Conservation (phyloP, 2,113 vertebrate genomes). For the Propithecus coquereli region DNA sequence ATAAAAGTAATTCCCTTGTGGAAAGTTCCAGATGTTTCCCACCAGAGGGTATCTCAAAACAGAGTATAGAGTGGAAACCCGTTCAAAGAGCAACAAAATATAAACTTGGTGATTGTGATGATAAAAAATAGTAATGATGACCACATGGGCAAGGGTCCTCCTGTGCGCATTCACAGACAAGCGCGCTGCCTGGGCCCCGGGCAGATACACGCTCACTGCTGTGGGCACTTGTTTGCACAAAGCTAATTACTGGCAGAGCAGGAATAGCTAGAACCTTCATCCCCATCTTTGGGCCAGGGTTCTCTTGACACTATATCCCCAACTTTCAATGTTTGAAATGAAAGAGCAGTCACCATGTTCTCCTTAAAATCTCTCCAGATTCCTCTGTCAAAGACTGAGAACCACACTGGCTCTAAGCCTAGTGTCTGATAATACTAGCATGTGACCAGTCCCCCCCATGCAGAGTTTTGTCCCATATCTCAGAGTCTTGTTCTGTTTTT, state of each 20-base stretch:
- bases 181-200: not conserved
- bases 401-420: not conserved
- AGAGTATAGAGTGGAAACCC: not conserved
- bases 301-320: not conserved
- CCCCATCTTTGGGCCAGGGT: not conserved
- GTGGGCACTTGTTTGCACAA: not conserved
- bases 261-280: not conserved
- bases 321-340: not conserved
- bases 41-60: not conserved
- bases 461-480: not conserved
- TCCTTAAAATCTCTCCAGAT: not conserved
- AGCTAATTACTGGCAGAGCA: not conserved
- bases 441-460: too few relatives aligned
- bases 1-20: not conserved
- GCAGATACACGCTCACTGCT: not conserved
- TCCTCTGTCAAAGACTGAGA: not conserved
- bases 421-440: accelerated
- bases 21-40: not conserved
- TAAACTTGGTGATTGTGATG: not conserved
- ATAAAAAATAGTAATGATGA: not conserved
- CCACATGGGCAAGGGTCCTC: not conserved
- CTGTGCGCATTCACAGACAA: not conserved
- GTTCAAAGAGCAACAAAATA: not conserved
- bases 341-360: not conserved
- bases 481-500: not conserved